Evolutionary conservation across 35 echinoderm and acorn worm genomes (phyloP), one percentile per base, ranked within the genome.

Genomic region (Ophioderma brevispina): DNA sequence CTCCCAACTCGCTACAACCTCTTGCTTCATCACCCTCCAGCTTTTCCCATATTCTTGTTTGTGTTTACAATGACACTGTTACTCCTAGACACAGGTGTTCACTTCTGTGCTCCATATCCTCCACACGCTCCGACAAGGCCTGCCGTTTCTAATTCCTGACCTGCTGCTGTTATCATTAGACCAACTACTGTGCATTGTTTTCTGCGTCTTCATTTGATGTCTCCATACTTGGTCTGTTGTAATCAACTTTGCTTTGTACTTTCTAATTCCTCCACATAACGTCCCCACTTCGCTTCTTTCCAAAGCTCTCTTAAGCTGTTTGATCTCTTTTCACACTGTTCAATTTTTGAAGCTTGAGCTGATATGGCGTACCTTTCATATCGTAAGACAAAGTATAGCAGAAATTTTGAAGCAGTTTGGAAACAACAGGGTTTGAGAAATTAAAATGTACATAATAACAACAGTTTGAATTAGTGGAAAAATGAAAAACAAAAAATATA

Each of bases 231-330:
- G 13, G 37, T 32, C 82, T n/a, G n/a, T 63, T 75, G 37, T 79
- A 91, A 11, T 33, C 76, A 37, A 37, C 80, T 13, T 95, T n/a
- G n/a, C n/a, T n/a, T 36, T 43, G 84, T 40, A 1, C 19, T 40
- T 33, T 95, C 93, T n/a, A 93, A 91, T 55, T 98, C 93, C 41
- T 98, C 96, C 19, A 95, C 86, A 63, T 95, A 98, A 59, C n/a
- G n/a, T n/a, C n/a, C n/a, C n/a, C n/a, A 83, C 76, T 55, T 98
- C 96, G 28, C 87, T 92, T 77, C 90, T 89, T 13, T 90, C 87
- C 46, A 98, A 55, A 35, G 96, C 96, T 85, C 88, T 87, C 63
- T 93, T 98, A 31, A 98, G 77, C 55, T 92, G 90, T 15, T 85
- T 87, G 8, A 95, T 81, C 85, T 98, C 93, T 52, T 83, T 31